Percentiles rank a stretch among this genome's conserved stretches.
These are phyloP conservation scores for Spilogale gracilis DNA, from an alignment of 2,113 vertebrate species.

Conservation along the genomic window DNA sequence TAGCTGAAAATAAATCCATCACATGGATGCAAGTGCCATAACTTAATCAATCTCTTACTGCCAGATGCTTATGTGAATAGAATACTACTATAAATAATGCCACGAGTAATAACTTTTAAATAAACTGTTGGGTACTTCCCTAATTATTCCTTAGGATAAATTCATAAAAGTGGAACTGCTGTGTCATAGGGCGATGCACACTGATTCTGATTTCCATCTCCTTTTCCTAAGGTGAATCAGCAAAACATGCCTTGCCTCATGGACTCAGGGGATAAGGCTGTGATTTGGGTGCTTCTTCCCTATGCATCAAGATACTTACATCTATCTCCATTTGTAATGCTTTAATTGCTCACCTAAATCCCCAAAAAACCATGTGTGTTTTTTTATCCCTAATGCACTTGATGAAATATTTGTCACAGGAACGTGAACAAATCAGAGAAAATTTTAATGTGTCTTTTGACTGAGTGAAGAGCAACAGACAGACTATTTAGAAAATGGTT, in stretches of 20 bases:
- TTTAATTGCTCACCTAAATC: conserved; percentile 14
- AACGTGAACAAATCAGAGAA: conserved; percentile 14
- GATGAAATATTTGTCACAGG: conserved; percentile 42
- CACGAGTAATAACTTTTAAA: not conserved
- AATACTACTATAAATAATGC: conserved; percentile 34
- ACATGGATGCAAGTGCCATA: not conserved
- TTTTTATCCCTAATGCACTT: conserved; percentile 5
- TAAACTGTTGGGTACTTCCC: not conserved
- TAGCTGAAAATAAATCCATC: conserved; percentile 40
- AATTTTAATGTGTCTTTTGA: conserved; percentile 1
- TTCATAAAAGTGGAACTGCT: not conserved
- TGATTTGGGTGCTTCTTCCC: not conserved
- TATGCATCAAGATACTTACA: not conserved
- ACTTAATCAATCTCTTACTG: conserved; percentile 9
- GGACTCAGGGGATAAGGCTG: not conserved
- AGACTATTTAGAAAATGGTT: conserved; percentile 39
- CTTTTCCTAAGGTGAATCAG: not conserved
- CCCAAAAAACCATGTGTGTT: not conserved
- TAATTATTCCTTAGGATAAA: conserved; percentile 38
- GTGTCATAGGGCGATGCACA: not conserved
- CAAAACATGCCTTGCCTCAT: not conserved
- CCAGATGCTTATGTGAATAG: not conserved
- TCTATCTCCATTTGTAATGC: not conserved
- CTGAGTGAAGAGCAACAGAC: conserved; percentile 28
- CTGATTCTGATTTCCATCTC: not conserved